Conservation (phyloP, 2,888 invertebrate genomes). For the Apamea anceps region DNA sequence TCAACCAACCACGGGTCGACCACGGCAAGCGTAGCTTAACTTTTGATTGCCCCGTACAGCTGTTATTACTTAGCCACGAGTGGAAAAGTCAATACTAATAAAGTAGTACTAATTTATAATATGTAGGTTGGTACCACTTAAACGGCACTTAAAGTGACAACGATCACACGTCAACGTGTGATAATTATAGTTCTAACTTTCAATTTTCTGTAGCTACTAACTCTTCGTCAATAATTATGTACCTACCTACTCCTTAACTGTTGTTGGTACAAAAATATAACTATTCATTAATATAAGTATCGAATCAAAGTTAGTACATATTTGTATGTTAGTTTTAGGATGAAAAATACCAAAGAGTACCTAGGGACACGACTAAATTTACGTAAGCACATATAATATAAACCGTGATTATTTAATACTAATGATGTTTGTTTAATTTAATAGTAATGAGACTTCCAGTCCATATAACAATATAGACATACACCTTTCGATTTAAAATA, state of each 20-base stretch:
- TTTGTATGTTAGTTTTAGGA: background rate
- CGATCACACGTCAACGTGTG: slow-evolving; percentile 31
- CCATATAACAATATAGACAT: background rate
- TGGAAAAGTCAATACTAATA: background rate
- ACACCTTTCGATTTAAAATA: slow-evolving; percentile 6
- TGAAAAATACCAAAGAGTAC: background rate
- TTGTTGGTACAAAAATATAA: slow-evolving; percentile 4
- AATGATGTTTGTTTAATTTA: background rate
- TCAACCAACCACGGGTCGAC: background rate
- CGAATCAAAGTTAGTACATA: background rate
- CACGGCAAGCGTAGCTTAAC: background rate
- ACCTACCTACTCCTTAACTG: slow-evolving; percentile 4
- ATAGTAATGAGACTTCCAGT: background rate
- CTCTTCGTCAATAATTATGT: background rate
- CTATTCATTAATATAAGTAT: slow-evolving; percentile 10
- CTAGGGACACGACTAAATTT: background rate
- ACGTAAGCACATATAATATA: background rate
- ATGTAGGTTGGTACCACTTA: slow-evolving; percentile 3
- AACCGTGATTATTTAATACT: background rate
- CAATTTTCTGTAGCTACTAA: slow-evolving; percentile 12
- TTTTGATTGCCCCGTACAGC: background rate
- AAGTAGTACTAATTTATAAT: slow-evolving; percentile 4
- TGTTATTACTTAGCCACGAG: background rate
- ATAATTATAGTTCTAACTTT: slow-evolving; percentile 31
- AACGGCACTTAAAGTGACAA: slow-evolving; percentile 31